Evolutionary conservation across 2,888 invertebrate genomes (phyloP).

Genomic region (Anthophora plumipes): DNA sequence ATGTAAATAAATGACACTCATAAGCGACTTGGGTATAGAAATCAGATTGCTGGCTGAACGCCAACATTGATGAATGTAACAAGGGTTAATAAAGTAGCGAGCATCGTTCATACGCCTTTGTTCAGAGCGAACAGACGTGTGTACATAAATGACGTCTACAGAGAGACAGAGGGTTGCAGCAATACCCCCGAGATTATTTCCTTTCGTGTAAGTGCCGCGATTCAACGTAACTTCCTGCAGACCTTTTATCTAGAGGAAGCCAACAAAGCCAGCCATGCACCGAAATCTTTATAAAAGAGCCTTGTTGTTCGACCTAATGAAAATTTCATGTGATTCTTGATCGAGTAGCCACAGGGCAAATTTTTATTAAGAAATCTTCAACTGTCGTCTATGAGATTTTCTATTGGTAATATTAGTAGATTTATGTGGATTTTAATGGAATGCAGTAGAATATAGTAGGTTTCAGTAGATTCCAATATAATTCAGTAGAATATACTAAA

Average conservation of each 20-base stretch:
- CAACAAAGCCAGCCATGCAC: conserved; percentile 11
- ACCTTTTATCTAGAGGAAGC: neutral
- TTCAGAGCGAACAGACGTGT: conserved; percentile 12
- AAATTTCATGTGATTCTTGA: neutral
- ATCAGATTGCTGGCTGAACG: neutral
- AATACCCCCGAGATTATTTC: conserved; percentile 43
- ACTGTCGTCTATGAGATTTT: neutral
- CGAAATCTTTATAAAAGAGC: conserved; percentile 28
- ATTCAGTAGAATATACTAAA: no score
- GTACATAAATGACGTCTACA: conserved; percentile 15
- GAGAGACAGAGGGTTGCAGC: conserved; percentile 7
- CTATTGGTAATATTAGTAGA: neutral
- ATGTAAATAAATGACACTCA: neutral
- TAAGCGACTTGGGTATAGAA: no score
- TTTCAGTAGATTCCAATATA: no score
- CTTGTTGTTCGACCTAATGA: neutral
- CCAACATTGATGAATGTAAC: conserved; percentile 10
- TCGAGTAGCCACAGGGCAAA: neutral
- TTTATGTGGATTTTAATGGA: no score
- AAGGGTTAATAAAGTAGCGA: conserved; percentile 19
- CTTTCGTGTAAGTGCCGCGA: conserved; percentile 41
- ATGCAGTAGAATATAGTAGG: no score
- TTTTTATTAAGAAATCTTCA: neutral
- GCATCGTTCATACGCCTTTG: neutral
- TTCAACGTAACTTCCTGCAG: conserved; percentile 35